These are phyloP conservation scores for Sebastes minor DNA, from an alignment of 2,797 vertebrate genomes.

Conservation along the genomic window DNA sequence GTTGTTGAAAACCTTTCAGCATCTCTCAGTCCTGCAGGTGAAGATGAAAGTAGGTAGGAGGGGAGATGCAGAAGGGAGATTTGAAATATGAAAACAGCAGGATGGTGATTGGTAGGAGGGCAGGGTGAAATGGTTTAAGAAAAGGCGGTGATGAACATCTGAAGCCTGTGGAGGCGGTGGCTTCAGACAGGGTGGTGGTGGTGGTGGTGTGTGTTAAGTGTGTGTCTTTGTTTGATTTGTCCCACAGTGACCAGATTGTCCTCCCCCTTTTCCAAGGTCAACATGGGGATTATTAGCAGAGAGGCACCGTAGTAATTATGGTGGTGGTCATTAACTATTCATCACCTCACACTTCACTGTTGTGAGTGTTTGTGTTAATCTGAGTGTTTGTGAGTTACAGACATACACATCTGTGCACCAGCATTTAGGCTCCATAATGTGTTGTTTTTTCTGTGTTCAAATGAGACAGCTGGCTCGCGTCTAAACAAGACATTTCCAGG, in stretches of 20 bases:
- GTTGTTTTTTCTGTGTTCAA: slow-evolving; percentile 12
- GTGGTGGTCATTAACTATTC: slow-evolving; percentile 78
- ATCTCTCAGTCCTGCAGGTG: neutral
- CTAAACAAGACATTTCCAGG: slow-evolving; percentile 19
- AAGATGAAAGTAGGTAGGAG: neutral
- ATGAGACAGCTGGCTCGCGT: slow-evolving; percentile 31
- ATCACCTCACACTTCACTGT: slow-evolving; percentile 57
- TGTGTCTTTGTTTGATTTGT: slow-evolving; percentile 40
- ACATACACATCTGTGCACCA: slow-evolving; percentile 13
- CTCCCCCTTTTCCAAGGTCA: slow-evolving; percentile 72
- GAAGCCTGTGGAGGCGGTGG: neutral
- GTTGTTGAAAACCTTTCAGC: neutral
- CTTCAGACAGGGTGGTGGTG: neutral
- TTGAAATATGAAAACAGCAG: neutral
- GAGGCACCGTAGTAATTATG: slow-evolving; percentile 57
- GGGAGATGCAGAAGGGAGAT: neutral
- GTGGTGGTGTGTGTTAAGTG: slow-evolving; percentile 5
- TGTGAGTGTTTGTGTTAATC: slow-evolving; percentile 10
- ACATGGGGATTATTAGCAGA: slow-evolving; percentile 55
- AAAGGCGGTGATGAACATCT: neutral
- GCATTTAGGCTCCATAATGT: neutral
- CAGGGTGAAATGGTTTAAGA: neutral
- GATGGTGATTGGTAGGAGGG: neutral
- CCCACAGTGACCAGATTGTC: slow-evolving; percentile 14
- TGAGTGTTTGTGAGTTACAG: slow-evolving; percentile 16